These are phyloP conservation scores for Apamea sordens DNA, from an alignment of 2,888 invertebrate genomes.

Conservation along the genomic window DNA sequence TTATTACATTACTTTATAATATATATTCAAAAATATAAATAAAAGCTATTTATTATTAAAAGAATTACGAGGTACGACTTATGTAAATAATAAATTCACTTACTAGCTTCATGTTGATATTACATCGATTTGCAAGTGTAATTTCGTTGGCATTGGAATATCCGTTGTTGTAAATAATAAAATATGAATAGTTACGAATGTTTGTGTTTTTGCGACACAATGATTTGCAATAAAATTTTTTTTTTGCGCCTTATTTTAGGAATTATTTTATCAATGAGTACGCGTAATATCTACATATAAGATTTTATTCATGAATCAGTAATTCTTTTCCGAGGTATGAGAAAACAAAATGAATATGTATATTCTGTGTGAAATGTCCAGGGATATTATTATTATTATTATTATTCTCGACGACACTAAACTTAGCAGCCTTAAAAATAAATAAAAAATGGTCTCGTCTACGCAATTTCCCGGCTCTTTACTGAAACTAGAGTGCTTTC, in stretches of 20 bases:
- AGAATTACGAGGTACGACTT: too few species aligned
- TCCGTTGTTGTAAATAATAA: slow-evolving; percentile 4
- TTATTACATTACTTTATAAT: too few species aligned
- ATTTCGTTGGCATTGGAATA: background rate
- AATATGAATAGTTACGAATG: slow-evolving; percentile 35
- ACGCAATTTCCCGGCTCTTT: slow-evolving; percentile 40
- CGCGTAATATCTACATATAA: background rate
- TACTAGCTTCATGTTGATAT: too few species aligned
- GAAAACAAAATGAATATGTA: background rate
- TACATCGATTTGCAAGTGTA: too few species aligned
- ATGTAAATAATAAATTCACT: too few species aligned
- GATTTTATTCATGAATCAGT: slow-evolving; percentile 14
- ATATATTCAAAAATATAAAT: too few species aligned
- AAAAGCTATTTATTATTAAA: too few species aligned
- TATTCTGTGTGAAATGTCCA: too few species aligned
- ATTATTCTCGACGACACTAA: background rate
- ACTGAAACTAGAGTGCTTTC: slow-evolving; percentile 55
- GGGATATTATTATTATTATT: too few species aligned
- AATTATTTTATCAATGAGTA: slow-evolving; percentile 11
- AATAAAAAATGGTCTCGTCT: slow-evolving; percentile 40
- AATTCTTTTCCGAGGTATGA: background rate
- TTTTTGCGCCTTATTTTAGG: background rate
- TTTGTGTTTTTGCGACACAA: slow-evolving; percentile 7
- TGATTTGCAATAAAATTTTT: slow-evolving; percentile 6
- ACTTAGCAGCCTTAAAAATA: background rate